Evolutionary conservation across 2,113 vertebrate species (phyloP), one percentile per base, ranked within the genome.

Genomic region (Arvicanthis niloticus): DNA sequence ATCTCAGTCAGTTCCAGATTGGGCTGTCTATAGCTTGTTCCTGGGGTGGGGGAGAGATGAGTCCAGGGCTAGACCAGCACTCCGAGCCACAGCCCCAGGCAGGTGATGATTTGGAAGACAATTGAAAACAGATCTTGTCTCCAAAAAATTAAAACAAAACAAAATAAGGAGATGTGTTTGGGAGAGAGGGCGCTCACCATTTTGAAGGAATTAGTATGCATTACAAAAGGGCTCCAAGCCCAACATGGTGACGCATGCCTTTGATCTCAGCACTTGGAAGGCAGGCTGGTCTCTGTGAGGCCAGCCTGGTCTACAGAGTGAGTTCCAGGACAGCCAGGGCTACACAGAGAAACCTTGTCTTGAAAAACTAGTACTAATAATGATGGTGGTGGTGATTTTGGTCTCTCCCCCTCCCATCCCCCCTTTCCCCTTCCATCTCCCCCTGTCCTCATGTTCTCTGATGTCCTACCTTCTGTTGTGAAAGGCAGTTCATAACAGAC

Each of bases 221-320:
- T 51, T 53, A 17, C 24, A 65, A 31, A 87, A 87, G 34, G 72
- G 17, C 82, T 48, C 29, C 15, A 11, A 45, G 45, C 19, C n/a
- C n/a, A 40, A 17, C 37, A 0, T 2, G 2, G 24, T 6, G n/a
- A 15, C 2, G 2, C 58, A 17, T 0, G 16, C n/a, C 58, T 85
- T 0, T 81, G n/a, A 58, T 21, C 19, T 7, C 19, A 58, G 11
- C 53, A n/a, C 78, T 58, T 40, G 17, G 81, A 9, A 42, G 9
- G 81, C 58, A 45, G 16, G 48, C 31, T 16, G 31, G 34, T 68
- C 1, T 68, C 65, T 13, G 29, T 65, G 65, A 42, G 58, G 56
- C n/a, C 9, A 40, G 58, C 1, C 37, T 82, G 21, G 34, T 58
- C 53, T 81, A 29, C 37, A 82, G n/a, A 42, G 24, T 40, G 37